Percentiles rank a stretch among this genome's conserved stretches.
Conservation (phyloP, 1,140 invertebrate species). For the Hesperophylax magnus region DNA sequence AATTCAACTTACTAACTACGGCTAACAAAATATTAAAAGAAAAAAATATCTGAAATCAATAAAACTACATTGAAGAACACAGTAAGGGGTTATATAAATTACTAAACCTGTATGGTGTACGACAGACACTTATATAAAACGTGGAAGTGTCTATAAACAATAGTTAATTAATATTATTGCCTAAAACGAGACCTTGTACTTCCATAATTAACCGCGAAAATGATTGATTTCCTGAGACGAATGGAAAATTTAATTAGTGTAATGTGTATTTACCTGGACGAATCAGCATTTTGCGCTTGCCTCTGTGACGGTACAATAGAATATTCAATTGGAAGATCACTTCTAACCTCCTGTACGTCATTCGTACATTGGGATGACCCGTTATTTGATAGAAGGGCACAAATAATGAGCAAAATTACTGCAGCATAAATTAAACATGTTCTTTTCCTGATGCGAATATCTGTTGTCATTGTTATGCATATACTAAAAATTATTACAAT, state of each 20-base stretch:
- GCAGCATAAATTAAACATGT: conserved; percentile 44
- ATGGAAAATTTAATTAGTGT: not conserved
- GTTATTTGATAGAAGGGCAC: conserved; percentile 51
- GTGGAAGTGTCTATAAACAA: too few relatives aligned
- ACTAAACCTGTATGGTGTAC: too few relatives aligned
- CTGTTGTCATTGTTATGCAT: conserved; percentile 46
- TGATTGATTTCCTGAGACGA: conserved; percentile 10
- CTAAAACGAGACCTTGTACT: not conserved
- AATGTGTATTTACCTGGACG: conserved; percentile 22
- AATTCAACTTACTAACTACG: too few relatives aligned
- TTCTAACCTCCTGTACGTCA: conserved; percentile 62
- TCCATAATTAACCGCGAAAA: conserved; percentile 22
- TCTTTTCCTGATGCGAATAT: conserved; percentile 49
- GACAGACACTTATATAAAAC: too few relatives aligned
- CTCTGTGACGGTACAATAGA: conserved; percentile 83
- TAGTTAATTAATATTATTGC: conserved; percentile 16
- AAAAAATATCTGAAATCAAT: too few relatives aligned
- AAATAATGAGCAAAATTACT: conserved; percentile 39
- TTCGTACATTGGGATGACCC: conserved; percentile 46
- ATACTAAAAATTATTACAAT: conserved; percentile 17
- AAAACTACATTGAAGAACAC: too few relatives aligned
- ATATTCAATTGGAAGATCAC: conserved; percentile 80
- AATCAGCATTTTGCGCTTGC: conserved; percentile 31
- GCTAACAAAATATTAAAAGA: too few relatives aligned
- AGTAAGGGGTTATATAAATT: too few relatives aligned